These are phyloP conservation scores for Amphibalanus amphitrite DNA, from an alignment of 1,140 invertebrate genomes.

Conservation along the genomic window DNA sequence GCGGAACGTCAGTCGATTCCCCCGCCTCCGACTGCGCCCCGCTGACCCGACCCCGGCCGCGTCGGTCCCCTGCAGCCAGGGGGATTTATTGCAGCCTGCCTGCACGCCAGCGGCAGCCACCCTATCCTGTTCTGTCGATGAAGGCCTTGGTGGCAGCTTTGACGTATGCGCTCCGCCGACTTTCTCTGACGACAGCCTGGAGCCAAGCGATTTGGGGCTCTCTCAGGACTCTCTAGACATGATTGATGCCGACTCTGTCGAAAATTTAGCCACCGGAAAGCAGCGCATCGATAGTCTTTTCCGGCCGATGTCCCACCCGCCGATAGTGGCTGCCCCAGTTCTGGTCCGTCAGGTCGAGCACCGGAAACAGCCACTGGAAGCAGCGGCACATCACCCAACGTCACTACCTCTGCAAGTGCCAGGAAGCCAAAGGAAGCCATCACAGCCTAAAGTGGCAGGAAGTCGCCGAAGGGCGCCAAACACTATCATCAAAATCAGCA, in stretches of 20 bases:
- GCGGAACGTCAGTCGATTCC: neutral
- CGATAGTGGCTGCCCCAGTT: too few relatives aligned
- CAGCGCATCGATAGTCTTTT: neutral
- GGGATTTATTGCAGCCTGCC: neutral
- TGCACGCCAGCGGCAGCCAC: too few relatives aligned
- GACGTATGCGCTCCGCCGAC: neutral
- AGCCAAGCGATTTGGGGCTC: neutral
- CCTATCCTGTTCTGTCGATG: neutral
- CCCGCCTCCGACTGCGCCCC: too few relatives aligned
- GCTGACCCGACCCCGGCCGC: too few relatives aligned
- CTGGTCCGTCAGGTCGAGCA: too few relatives aligned
- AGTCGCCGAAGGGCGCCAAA: neutral
- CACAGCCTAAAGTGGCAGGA: too few relatives aligned
- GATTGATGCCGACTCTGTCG: neutral
- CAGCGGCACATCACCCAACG: too few relatives aligned
- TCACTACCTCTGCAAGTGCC: neutral
- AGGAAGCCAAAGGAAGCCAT: neutral
- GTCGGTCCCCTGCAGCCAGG: neutral
- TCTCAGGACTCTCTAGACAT: neutral
- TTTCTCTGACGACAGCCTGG: neutral
- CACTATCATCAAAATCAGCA: neutral
- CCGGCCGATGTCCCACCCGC: too few relatives aligned
- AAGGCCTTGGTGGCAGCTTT: neutral
- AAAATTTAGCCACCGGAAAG: neutral
- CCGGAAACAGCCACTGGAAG: too few relatives aligned